Base-by-base conservation (phyloP, 1,140 invertebrate species). In the Mycetomoellerius zeteki region DNA sequence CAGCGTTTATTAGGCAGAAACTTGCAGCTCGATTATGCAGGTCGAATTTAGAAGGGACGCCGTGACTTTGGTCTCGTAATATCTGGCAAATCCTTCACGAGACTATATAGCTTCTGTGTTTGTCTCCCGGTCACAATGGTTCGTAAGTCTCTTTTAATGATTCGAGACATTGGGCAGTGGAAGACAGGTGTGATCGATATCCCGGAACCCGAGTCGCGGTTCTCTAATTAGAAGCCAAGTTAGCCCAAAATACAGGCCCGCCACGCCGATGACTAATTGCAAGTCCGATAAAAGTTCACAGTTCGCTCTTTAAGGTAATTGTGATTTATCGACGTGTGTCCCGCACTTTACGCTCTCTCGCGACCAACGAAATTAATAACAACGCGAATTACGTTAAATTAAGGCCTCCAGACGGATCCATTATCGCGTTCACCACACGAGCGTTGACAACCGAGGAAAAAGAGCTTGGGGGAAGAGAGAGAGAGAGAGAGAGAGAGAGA, bases 61-160 rank as follows among this genome's bases (percentile, higher is more conserved):
- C 14, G 16, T 14, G 3, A 52, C 24, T 62, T 69, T 12, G 37
- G 37, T 54, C 58, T 52, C 58, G 60, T 43, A 33, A 56, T 64
- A 77, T 89, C 77, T 89, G 77, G 88, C 85, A 87, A 76, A 47
- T 82, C 5, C 60, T 30, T 58, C 85, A 75, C 77, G 62, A 84
- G 24, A 72, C 47, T 50, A 56, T 43, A 43, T 12, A 19, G 30
- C 69, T 52, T 72, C 76, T 86, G 43, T 89, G 54, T 86, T 56
- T 73, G 73, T 50, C 21, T 75, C 81, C 82, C 71, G 60, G 72
- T 62, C 73, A 89, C 81, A 90, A 90, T 85, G 77, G 73, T 50
- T 86, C 47, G 62, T 60, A 67, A 85, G 76, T 90, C 73, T 69
- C 85, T 89, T 90, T 88, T 91, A 91, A 91, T 90, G 89, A 90